Percentiles rank a stretch among this genome's conserved stretches.
These are phyloP conservation scores for Stegostoma tigrinum DNA, from an alignment of 2,113 vertebrate genomes.

Conservation along the genomic window DNA sequence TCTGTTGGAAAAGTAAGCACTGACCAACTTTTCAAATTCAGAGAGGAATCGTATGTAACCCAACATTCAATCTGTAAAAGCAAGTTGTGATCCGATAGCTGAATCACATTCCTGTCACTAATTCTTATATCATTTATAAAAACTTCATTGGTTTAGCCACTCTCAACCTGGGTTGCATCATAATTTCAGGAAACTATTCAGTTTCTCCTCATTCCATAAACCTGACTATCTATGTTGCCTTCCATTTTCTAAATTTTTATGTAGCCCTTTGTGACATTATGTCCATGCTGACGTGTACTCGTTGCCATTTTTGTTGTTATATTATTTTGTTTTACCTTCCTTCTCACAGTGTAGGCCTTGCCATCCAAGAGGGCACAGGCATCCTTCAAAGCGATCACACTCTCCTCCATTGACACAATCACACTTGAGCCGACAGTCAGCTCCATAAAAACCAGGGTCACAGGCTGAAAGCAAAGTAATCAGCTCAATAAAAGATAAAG, in stretches of 20 bases:
- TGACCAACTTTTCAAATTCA: too few relatives aligned
- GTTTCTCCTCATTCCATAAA: not conserved
- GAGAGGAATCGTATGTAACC: not conserved
- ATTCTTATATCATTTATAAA: not conserved
- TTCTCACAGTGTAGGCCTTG: constrained; percentile 70
- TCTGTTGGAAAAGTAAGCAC: too few relatives aligned
- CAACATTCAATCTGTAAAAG: not conserved
- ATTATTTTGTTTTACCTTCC: constrained; percentile 74
- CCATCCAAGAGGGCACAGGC: constrained; percentile 59
- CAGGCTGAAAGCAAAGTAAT: constrained; percentile 58
- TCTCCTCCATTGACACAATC: constrained; percentile 56
- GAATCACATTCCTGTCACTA: not conserved
- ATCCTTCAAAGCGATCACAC: constrained; percentile 73
- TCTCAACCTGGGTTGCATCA: not conserved
- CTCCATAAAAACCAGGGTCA: constrained; percentile 62
- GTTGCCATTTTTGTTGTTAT: constrained; percentile 43
- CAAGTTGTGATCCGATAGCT: not conserved
- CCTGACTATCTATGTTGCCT: not conserved
- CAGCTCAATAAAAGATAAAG: constrained; percentile 4
- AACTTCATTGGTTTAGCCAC: not conserved
- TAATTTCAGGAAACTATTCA: not conserved
- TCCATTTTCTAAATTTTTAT: not conserved
- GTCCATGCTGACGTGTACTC: not conserved
- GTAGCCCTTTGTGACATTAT: not conserved
- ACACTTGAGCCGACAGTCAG: constrained; percentile 71